Conservation (phyloP, 2,113 vertebrate species). For the Actenoides lindsayi region DNA sequence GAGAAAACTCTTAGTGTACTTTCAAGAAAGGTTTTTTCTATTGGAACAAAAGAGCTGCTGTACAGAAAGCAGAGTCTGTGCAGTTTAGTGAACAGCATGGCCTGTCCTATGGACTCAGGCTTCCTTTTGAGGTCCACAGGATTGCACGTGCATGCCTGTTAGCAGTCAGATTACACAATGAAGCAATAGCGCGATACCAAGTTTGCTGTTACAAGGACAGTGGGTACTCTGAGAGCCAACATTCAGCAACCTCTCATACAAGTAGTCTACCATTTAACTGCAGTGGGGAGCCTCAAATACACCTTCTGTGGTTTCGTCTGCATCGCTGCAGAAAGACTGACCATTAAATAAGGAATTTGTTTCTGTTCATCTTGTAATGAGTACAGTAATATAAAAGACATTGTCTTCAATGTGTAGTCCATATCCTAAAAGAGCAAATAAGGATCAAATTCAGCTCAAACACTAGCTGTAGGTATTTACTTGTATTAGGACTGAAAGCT, state of each 20-base stretch:
- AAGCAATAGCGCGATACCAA: background rate
- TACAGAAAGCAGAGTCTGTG: background rate
- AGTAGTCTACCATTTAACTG: background rate
- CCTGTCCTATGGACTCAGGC: background rate
- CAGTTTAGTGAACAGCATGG: background rate
- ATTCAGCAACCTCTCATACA: background rate
- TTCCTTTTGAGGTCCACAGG: background rate
- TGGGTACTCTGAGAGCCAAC: background rate
- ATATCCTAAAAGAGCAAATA: background rate
- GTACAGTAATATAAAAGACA: slow-evolving; percentile 12
- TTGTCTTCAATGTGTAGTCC: background rate
- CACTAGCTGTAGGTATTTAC: background rate
- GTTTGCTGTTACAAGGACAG: background rate
- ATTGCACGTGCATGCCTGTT: background rate
- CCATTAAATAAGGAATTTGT: background rate
- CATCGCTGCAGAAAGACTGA: background rate
- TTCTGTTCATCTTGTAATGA: background rate
- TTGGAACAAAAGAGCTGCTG: background rate
- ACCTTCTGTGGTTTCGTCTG: background rate
- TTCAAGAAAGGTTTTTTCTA: background rate
- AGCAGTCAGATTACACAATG: background rate
- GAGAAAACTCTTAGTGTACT: background rate
- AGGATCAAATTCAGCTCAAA: background rate
- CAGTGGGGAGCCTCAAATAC: background rate
- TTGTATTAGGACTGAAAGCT: slow-evolving; percentile 1